Evolutionary conservation across 2,113 vertebrate genomes (phyloP).

Genomic region (human (Homo sapiens)): DNA sequence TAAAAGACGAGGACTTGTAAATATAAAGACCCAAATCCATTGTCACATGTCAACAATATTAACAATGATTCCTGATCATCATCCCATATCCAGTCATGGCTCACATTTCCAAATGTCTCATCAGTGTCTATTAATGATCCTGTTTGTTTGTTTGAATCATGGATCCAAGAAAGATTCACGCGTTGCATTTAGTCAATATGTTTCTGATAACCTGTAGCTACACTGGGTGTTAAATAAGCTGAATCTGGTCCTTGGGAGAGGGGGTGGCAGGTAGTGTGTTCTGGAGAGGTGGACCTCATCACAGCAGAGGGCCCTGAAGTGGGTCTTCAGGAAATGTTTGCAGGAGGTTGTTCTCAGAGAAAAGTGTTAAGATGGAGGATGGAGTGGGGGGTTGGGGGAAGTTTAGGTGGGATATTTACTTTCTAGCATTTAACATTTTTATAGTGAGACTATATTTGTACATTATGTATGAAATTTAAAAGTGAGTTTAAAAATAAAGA

Average conservation of each 20-base stretch:
- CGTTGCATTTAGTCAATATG: background rate
- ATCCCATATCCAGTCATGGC: no score
- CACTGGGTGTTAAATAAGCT: background rate
- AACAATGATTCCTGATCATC: background rate
- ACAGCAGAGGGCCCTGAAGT: background rate
- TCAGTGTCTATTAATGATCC: background rate
- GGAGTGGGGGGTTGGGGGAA: background rate
- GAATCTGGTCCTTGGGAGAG: background rate
- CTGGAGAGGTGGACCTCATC: background rate
- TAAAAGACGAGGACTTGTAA: background rate
- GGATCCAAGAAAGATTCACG: background rate
- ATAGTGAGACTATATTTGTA: background rate
- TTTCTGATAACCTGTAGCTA: background rate
- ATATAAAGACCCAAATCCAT: background rate
- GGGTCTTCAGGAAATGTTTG: background rate
- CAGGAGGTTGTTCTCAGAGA: background rate
- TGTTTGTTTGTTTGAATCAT: background rate
- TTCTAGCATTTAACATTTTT: background rate
- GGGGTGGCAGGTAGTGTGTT: background rate
- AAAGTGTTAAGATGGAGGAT: background rate
- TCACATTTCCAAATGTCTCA: background rate
- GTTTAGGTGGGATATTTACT: background rate
- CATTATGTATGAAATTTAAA: background rate
- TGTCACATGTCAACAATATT: background rate
- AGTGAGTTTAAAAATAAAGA: background rate